phyloP scores from a whole-genome alignment of 2,797 vertebrate species.

The Coracias cyanogaster region DNA sequence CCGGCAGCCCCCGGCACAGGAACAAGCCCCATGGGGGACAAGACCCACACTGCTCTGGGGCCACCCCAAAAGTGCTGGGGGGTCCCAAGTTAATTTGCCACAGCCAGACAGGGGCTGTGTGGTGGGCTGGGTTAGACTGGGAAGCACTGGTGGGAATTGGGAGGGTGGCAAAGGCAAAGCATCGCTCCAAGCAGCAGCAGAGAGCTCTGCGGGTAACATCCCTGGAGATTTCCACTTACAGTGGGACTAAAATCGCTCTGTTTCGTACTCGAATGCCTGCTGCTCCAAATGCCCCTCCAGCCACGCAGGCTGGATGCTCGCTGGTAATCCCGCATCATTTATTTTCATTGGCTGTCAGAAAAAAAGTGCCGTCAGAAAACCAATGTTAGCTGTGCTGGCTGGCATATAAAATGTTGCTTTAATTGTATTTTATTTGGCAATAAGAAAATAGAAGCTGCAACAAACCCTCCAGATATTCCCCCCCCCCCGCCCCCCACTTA shows the following conservation, averaged over 20 bases:
- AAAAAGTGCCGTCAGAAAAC: constrained; percentile 45
- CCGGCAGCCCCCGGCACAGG: neutral
- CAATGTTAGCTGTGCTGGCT: neutral
- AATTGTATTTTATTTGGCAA: constrained; percentile 63
- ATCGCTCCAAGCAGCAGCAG: neutral
- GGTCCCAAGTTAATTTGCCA: neutral
- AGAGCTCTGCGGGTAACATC: neutral
- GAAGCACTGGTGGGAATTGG: neutral
- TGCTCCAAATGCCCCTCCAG: constrained; percentile 33
- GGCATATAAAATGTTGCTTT: constrained; percentile 49
- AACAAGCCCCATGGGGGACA: neutral
- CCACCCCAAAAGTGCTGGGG: neutral
- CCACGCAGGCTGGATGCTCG: constrained; percentile 30
- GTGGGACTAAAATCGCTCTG: constrained; percentile 23
- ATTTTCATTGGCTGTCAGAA: constrained; percentile 49
- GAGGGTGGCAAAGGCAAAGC: neutral
- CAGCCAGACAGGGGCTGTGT: neutral
- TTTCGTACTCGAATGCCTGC: neutral
- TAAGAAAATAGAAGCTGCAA: constrained; percentile 39
- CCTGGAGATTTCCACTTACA: neutral
- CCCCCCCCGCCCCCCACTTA: neutral
- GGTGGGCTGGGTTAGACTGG: neutral
- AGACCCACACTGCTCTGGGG: accelerated
- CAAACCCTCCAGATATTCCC: constrained; percentile 16
- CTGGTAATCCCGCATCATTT: constrained; percentile 30